Evolutionary conservation across 2,113 vertebrate genomes (phyloP).

Genomic region (Forbesichthys agassizii): DNA sequence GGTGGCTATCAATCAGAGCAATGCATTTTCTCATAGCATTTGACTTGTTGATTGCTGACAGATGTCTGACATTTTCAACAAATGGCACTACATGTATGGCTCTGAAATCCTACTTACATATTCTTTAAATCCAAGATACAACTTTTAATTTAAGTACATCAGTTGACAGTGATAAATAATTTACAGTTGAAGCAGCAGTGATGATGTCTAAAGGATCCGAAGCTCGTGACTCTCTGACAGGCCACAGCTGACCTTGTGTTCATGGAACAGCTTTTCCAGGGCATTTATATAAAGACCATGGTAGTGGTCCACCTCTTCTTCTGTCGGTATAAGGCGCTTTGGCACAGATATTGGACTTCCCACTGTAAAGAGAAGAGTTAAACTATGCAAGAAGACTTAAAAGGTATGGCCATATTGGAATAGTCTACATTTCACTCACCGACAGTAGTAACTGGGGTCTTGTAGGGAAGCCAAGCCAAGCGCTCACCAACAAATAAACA

Average conservation of each 20-base stretch:
- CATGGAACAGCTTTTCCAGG: conserved; percentile 77
- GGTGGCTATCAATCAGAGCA: too few relatives aligned
- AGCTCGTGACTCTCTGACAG: conserved; percentile 73
- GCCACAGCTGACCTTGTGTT: conserved; percentile 79
- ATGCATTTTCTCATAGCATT: too few relatives aligned
- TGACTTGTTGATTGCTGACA: too few relatives aligned
- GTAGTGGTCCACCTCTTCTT: conserved; percentile 78
- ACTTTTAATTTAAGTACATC: neutral
- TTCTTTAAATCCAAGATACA: neutral
- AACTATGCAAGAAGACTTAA: neutral
- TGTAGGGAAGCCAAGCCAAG: conserved; percentile 74
- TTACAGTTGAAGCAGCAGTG: neutral
- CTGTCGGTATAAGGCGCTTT: conserved; percentile 42
- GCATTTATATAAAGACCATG: conserved; percentile 77
- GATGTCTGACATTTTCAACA: too few relatives aligned
- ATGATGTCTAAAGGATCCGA: conserved; percentile 64
- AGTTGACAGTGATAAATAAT: neutral
- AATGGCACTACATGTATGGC: too few relatives aligned
- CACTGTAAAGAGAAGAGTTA: conserved; percentile 62
- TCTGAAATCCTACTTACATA: too few relatives aligned
- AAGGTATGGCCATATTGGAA: neutral
- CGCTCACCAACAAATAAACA: conserved; percentile 78
- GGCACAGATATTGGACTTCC: conserved; percentile 79
- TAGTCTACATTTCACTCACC: conserved; percentile 70
- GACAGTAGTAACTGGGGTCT: conserved; percentile 76